A percentile compares a stretch with the other conserved stretches of the same genome.
phyloP scores from a whole-genome alignment of 37 sponge, comb jelly and placozoan species.

The Agelas oroides region DNA sequence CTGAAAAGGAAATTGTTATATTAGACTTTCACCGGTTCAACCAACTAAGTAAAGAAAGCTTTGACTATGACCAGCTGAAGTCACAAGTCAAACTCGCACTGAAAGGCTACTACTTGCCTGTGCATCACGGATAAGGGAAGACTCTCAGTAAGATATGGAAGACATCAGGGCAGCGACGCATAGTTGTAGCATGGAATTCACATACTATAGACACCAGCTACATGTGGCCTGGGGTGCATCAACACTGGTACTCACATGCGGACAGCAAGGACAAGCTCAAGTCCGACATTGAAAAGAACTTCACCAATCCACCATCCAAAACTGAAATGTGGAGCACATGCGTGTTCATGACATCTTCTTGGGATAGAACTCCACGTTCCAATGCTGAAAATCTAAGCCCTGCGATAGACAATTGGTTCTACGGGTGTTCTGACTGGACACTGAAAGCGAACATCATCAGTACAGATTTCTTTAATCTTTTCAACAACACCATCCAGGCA shows the following conservation, averaged over 20 bases:
- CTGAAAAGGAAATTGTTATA: conserved; percentile 31
- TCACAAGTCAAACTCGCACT: conserved; percentile 1
- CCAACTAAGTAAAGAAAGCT: background rate
- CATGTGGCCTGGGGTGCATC: conserved; percentile 44
- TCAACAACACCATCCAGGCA: conserved; percentile 21
- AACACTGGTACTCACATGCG: conserved; percentile 14
- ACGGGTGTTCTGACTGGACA: conserved; percentile 18
- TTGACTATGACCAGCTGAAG: conserved; percentile 16
- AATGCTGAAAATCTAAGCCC: conserved; percentile 1
- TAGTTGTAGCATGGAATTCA: conserved; percentile 42
- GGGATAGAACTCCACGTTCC: background rate
- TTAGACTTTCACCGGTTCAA: conserved; percentile 46
- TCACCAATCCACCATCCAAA: background rate
- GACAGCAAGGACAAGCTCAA: background rate
- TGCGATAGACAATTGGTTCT: conserved; percentile 8
- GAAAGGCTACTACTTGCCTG: conserved; percentile 13
- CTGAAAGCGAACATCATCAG: conserved; percentile 36
- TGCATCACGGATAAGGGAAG: background rate
- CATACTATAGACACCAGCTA: background rate
- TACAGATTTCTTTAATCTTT: conserved; percentile 3
- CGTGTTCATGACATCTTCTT: background rate
- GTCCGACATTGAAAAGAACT: background rate
- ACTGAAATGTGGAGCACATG: conserved; percentile 26
- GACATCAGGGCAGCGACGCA: background rate
- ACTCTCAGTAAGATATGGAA: conserved; percentile 17